Conservation (phyloP, 2,888 invertebrate genomes). For the Dioctria linearis region DNA sequence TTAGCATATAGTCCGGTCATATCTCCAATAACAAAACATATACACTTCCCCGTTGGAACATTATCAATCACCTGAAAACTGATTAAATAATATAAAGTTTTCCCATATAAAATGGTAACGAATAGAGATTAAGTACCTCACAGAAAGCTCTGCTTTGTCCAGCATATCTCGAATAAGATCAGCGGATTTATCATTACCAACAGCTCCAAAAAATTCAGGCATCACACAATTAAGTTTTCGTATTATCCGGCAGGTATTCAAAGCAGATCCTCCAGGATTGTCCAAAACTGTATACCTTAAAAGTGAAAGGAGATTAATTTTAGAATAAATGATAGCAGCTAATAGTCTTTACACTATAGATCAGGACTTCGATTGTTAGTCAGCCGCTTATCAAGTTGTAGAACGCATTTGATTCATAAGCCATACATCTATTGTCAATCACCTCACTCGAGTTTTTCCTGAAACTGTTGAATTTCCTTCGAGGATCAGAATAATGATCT, state of each 20-base stretch:
- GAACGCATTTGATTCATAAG: too few species aligned
- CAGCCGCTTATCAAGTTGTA: too few species aligned
- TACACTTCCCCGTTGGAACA: slow-evolving; percentile 72
- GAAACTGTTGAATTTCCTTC: too few species aligned
- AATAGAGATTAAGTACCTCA: slow-evolving; percentile 1
- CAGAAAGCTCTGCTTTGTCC: slow-evolving; percentile 61
- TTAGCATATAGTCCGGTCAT: slow-evolving; percentile 73
- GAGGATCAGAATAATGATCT: too few species aligned
- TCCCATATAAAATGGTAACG: background rate
- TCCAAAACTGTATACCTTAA: background rate
- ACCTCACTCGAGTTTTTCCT: too few species aligned
- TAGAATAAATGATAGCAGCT: too few species aligned
- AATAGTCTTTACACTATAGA: too few species aligned
- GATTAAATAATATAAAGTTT: slow-evolving; percentile 50
- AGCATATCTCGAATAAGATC: slow-evolving; percentile 69
- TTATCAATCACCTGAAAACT: slow-evolving; percentile 66
- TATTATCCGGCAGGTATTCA: slow-evolving; percentile 72
- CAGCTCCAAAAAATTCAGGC: slow-evolving; percentile 72
- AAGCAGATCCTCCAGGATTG: slow-evolving; percentile 71
- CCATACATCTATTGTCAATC: too few species aligned
- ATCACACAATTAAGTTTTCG: slow-evolving; percentile 64
- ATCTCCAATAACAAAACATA: slow-evolving; percentile 71
- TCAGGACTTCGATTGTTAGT: too few species aligned
- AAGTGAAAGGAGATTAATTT: too few species aligned
- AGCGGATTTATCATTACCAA: slow-evolving; percentile 73